Evolutionary conservation across 2,888 invertebrate genomes (phyloP), one percentile per base, ranked within the genome.

Genomic region (Eristalis pertinax): DNA sequence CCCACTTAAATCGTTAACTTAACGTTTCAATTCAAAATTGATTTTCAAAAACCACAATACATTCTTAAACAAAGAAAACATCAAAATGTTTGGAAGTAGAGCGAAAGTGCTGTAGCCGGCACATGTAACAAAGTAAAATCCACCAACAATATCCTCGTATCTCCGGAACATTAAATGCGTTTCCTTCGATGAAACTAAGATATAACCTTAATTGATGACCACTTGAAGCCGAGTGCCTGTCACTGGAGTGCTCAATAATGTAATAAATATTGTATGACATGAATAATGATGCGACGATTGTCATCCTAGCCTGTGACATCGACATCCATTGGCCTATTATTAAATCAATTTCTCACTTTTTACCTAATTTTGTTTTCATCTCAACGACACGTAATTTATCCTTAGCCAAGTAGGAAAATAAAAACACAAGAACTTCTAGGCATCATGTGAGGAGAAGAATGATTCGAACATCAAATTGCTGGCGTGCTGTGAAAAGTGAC

Each of bases 391-490:
- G 38, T 68, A 62, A 26, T 26, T 50, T 50, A 38, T 68, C 38
- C 32, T 60, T 65, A 43, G 29, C 1, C 2, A 24, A 11, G 35
- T 38, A 32, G 10, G 22, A 35, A 22, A 35, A 22, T 22, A 70
- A 32, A 35, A 58, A 35, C 11, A 70, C 43, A 60, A 58, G 19
- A 69, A 32, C 2, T 13, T 22, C 38, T 26, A 1, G 32, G 32
- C 19, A 19, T 3, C 35, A 26, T 26, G 41, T 70, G 22, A 26
- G 19, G 22, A 38, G 38, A 15, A 22, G 60, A 60, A 43, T 58
- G 50, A 74, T 63, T 64, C 41, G 63, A 26, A 72, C 38, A 43
- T 67, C 50, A 76, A 43, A 67, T 62, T 43, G 11, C 38, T 70
- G 43, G 29, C 65, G 70, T 32, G 64, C 58, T n/a, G 38, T 67